Evolutionary conservation across 2,888 invertebrate species (phyloP).

Genomic region (Leptopilina drosophilae): DNA sequence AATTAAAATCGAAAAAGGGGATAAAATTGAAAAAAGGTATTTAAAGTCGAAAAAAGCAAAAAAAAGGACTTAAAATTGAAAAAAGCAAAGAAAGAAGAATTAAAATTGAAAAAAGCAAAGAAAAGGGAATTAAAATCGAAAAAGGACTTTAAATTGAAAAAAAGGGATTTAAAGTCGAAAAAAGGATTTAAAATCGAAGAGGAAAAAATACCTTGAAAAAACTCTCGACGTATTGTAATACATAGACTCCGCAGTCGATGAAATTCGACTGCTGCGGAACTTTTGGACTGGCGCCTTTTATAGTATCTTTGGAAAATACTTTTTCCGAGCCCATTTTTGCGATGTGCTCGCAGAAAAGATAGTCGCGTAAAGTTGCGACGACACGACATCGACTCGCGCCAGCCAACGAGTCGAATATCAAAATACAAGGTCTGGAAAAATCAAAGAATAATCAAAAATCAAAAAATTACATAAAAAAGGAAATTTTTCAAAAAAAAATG

Average conservation of each 20-base stretch:
- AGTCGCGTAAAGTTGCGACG: conserved; percentile 93
- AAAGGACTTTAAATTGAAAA: neutral
- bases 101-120: too few species aligned
- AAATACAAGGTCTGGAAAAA: conserved; percentile 89
- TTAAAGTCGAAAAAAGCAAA: too few species aligned
- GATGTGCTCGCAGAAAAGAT: conserved; percentile 91
- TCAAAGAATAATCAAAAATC: neutral
- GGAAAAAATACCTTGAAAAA: conserved; percentile 88
- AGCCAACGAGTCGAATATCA: conserved; percentile 96
- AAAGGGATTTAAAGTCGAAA: neutral
- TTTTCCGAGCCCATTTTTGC: conserved; percentile 84
- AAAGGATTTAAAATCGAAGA: too few species aligned
- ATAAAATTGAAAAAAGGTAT: too few species aligned
- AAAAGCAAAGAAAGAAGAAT: neutral
- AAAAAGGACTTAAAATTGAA: too few species aligned
- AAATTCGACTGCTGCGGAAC: conserved; percentile 99
- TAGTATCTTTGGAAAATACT: conserved; percentile 88
- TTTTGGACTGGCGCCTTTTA: conserved; percentile 91
- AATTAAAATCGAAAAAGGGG: neutral
- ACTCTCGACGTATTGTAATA: conserved; percentile 97
- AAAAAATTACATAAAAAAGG: too few species aligned
- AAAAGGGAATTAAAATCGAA: too few species aligned
- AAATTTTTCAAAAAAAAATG: too few species aligned
- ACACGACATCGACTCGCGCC: conserved; percentile 88
- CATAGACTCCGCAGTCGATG: conserved; percentile 96